A percentile compares a stretch with the other conserved stretches of the same genome.
Evolutionary conservation across 2,888 invertebrate species (phyloP).

Genomic region (Stegophylla sp.): DNA sequence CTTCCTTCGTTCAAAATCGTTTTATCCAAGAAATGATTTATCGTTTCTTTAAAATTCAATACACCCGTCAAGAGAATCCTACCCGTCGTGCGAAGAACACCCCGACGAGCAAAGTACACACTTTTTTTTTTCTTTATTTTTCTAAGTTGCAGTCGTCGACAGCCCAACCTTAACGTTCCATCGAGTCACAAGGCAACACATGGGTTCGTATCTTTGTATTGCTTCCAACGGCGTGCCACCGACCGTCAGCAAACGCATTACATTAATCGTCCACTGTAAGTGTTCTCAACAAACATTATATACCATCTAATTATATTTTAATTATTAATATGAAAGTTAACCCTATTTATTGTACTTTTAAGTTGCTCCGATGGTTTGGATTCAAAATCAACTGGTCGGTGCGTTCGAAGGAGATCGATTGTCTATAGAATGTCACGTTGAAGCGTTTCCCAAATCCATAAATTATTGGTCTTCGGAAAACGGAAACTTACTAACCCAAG

Average conservation of each 20-base stretch:
- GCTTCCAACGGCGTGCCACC: constrained; percentile 61
- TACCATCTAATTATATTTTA: neutral
- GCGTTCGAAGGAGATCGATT: constrained; percentile 50
- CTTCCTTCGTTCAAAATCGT: no score
- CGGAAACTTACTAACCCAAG: constrained; percentile 59
- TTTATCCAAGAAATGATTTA: no score
- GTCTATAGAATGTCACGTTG: constrained; percentile 60
- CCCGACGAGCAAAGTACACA: no score
- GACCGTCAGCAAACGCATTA: constrained; percentile 61
- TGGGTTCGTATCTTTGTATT: constrained; percentile 61
- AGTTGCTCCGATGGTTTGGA: constrained; percentile 61
- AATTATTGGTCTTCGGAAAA: constrained; percentile 60
- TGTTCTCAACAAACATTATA: constrained; percentile 9
- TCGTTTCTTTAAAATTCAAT: no score
- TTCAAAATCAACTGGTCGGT: constrained; percentile 60
- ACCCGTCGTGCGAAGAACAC: no score
- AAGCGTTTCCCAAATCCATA: constrained; percentile 61
- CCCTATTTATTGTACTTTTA: neutral
- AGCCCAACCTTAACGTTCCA: constrained; percentile 54
- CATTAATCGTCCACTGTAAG: constrained; percentile 60
- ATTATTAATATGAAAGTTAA: neutral
- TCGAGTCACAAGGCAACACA: constrained; percentile 59
- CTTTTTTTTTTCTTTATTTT: neutral
- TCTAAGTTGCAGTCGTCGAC: constrained; percentile 52
- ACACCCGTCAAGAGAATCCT: no score